Conservation (phyloP, 2,888 invertebrate species). For the Drosophila leonis region DNA sequence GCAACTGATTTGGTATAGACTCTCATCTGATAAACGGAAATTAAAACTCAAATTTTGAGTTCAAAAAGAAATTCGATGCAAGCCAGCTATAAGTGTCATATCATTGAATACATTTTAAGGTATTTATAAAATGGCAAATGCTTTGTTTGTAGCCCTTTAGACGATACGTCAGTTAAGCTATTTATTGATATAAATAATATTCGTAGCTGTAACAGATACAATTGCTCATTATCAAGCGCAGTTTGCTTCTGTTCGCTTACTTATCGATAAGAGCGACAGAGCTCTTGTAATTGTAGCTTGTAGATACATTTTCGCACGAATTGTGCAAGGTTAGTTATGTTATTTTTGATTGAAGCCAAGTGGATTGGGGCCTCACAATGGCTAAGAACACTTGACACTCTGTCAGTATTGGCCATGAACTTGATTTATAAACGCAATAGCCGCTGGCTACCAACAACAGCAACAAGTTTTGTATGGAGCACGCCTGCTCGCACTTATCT, state of each 20-base stretch:
- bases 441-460: constrained; percentile 39
- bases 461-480: constrained; percentile 55
- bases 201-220: neutral
- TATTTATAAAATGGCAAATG: neutral
- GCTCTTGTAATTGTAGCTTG: constrained; percentile 20
- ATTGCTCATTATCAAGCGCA: constrained; percentile 8
- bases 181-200: neutral
- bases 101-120: neutral
- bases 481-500: constrained; percentile 51
- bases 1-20: neutral
- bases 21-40: neutral
- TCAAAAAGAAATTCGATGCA: neutral
- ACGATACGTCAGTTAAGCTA: neutral
- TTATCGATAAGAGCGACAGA: constrained; percentile 22
- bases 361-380: constrained; percentile 50
- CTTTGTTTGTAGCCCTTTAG: neutral
- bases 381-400: constrained; percentile 73
- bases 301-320: constrained; percentile 24
- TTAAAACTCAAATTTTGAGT: neutral
- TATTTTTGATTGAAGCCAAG: constrained; percentile 35
- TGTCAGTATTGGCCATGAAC: constrained; percentile 66
- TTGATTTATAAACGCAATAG: constrained; percentile 72
- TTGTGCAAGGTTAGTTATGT: constrained; percentile 75
- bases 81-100: neutral
- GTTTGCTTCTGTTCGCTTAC: neutral